Evolutionary conservation across 2,113 vertebrate species (phyloP).

Genomic region (Calidris pugnax): DNA sequence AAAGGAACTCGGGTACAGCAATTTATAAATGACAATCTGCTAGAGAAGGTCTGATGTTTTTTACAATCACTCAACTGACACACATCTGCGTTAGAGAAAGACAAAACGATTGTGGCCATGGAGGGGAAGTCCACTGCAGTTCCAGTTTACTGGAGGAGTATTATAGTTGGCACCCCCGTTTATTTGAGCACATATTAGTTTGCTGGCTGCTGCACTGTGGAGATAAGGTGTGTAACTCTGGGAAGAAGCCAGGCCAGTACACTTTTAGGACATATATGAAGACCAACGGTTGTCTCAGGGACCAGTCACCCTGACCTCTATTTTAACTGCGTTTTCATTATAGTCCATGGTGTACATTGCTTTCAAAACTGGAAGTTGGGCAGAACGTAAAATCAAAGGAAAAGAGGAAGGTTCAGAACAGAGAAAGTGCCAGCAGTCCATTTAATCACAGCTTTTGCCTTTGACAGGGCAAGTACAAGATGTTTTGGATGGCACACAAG

Average conservation of each 20-base stretch:
- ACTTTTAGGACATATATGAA: neutral
- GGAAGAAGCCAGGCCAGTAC: neutral
- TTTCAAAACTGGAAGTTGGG: neutral
- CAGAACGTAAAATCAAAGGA: neutral
- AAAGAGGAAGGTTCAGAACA: neutral
- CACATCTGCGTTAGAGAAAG: neutral
- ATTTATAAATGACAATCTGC: neutral
- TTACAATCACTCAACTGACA: neutral
- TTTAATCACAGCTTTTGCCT: constrained; percentile 32
- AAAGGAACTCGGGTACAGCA: neutral
- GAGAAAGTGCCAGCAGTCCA: neutral
- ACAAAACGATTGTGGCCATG: neutral
- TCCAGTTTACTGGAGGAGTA: neutral
- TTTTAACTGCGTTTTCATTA: neutral
- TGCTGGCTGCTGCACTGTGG: neutral
- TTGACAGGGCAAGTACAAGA: neutral
- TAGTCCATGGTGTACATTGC: neutral
- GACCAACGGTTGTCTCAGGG: neutral
- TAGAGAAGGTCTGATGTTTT: neutral
- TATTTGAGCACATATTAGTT: neutral
- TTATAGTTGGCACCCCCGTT: neutral
- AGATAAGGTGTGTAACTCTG: neutral
- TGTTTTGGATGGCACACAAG: constrained; percentile 8
- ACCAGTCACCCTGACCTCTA: neutral
- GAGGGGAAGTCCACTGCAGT: neutral